phyloP scores from a whole-genome alignment of 2,797 vertebrate species.

The Cynodonichthys magdalenae region DNA sequence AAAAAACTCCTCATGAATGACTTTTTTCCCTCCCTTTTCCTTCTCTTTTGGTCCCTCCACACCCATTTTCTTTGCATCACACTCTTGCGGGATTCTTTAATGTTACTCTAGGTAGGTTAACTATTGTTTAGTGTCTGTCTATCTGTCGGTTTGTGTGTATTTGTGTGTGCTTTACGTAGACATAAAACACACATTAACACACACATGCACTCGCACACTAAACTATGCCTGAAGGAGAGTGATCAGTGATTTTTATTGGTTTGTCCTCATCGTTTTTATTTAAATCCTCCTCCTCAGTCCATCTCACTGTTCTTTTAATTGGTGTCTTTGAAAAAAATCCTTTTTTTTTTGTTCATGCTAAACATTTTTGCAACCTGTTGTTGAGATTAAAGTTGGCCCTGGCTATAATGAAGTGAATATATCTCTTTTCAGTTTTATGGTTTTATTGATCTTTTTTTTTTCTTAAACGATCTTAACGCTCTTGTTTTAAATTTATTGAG shows the following conservation, averaged over 20 bases:
- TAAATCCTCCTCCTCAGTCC: slow-evolving; percentile 43
- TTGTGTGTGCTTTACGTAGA: slow-evolving; percentile 84
- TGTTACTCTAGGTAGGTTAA: slow-evolving; percentile 88
- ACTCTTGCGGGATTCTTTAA: slow-evolving; percentile 84
- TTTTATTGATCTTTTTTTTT: background rate
- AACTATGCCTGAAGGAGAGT: slow-evolving; percentile 59
- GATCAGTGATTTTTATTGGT: slow-evolving; percentile 44
- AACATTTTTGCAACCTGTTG: slow-evolving; percentile 38
- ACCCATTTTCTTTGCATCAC: slow-evolving; percentile 81
- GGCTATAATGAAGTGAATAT: slow-evolving; percentile 1
- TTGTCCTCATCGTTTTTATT: slow-evolving; percentile 49
- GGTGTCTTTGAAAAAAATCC: slow-evolving; percentile 47
- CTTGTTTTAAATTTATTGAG: slow-evolving; percentile 16
- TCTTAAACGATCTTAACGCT: background rate
- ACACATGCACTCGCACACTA: slow-evolving; percentile 76
- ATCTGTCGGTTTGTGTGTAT: slow-evolving; percentile 84
- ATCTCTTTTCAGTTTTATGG: background rate
- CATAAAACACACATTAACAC: slow-evolving; percentile 84
- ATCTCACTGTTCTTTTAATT: slow-evolving; percentile 60
- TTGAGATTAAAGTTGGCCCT: slow-evolving; percentile 18
- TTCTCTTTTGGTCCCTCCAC: slow-evolving; percentile 78
- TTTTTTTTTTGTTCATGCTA: slow-evolving; percentile 3
- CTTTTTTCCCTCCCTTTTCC: slow-evolving; percentile 59
- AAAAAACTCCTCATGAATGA: slow-evolving; percentile 73
- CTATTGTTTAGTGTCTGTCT: slow-evolving; percentile 85